These are phyloP conservation scores for Stigmatopora argus DNA, from an alignment of 2,113 vertebrate species.

Conservation along the genomic window DNA sequence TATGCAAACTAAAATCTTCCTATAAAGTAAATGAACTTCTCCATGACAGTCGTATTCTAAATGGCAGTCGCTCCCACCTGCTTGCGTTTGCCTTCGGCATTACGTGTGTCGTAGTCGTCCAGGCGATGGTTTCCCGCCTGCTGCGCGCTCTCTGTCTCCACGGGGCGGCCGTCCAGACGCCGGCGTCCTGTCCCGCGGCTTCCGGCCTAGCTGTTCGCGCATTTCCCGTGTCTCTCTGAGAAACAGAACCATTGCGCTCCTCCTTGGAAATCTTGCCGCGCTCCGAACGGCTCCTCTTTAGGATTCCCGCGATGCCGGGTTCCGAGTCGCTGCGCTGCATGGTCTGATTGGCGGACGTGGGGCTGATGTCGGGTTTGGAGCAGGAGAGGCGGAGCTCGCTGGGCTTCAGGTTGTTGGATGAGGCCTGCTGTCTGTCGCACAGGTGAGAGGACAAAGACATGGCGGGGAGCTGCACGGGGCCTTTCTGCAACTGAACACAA, in stretches of 20 bases:
- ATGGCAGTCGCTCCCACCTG: neutral
- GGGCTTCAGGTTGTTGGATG: constrained; percentile 69
- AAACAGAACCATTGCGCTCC: constrained; percentile 39
- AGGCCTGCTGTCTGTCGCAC: constrained; percentile 64
- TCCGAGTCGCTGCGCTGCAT: constrained; percentile 36
- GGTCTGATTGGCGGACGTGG: constrained; percentile 9
- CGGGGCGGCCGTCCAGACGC: constrained; percentile 36
- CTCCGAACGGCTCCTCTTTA: constrained; percentile 64
- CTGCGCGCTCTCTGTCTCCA: constrained; percentile 67
- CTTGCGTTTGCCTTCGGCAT: constrained; percentile 9
- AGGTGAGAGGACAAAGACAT: constrained; percentile 58
- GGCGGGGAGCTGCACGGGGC: constrained; percentile 64
- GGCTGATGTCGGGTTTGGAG: constrained; percentile 15
- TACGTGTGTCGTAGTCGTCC: constrained; percentile 17
- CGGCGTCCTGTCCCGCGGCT: constrained; percentile 21
- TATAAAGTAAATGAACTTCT: neutral
- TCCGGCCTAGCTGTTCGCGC: constrained; percentile 14
- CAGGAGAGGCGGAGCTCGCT: constrained; percentile 60
- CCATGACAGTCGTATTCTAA: neutral
- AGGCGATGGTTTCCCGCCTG: constrained; percentile 52
- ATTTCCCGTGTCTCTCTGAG: neutral
- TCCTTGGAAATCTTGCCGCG: constrained; percentile 17
- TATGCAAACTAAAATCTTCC: no score
- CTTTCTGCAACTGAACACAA: constrained; percentile 60
- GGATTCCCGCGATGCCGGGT: constrained; percentile 61